Evolutionary conservation across 2,113 vertebrate species (phyloP).

Genomic region (Theristicus caerulescens): DNA sequence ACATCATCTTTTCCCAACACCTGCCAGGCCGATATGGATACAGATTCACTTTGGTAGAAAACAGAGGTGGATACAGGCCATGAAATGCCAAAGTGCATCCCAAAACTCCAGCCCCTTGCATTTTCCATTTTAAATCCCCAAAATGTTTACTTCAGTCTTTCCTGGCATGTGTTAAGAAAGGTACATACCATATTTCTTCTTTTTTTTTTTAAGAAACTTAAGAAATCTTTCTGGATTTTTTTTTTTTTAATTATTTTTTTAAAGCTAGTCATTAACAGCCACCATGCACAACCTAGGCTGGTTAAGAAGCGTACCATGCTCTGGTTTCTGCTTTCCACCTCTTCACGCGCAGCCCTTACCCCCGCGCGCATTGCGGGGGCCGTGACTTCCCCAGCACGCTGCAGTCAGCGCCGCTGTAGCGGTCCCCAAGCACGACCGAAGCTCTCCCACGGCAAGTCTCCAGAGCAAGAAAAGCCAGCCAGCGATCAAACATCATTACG

Average conservation of each 20-base stretch:
- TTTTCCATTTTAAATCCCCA: not conserved
- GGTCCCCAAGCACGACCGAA: not conserved
- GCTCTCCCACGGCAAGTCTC: not conserved
- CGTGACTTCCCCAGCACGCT: not conserved
- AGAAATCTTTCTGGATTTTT: not conserved
- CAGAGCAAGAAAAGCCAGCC: not conserved
- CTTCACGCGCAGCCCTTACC: not conserved
- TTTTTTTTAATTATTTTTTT: not conserved
- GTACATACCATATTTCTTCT: not conserved
- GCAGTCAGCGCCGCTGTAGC: not conserved
- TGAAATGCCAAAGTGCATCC: not conserved
- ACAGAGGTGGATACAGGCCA: not conserved
- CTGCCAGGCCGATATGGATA: not conserved
- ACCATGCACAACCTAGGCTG: accelerated
- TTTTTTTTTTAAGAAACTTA: not conserved
- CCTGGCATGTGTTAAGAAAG: not conserved
- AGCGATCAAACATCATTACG: not conserved
- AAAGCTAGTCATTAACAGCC: not conserved
- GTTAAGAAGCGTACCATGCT: not conserved
- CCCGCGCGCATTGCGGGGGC: not conserved
- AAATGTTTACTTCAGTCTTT: not conserved
- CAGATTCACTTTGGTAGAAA: not conserved
- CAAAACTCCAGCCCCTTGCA: not conserved
- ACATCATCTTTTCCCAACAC: not conserved
- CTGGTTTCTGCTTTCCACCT: not conserved